These are phyloP conservation scores for Alethe castanea DNA, from an alignment of 2,113 vertebrate species.

Conservation along the genomic window DNA sequence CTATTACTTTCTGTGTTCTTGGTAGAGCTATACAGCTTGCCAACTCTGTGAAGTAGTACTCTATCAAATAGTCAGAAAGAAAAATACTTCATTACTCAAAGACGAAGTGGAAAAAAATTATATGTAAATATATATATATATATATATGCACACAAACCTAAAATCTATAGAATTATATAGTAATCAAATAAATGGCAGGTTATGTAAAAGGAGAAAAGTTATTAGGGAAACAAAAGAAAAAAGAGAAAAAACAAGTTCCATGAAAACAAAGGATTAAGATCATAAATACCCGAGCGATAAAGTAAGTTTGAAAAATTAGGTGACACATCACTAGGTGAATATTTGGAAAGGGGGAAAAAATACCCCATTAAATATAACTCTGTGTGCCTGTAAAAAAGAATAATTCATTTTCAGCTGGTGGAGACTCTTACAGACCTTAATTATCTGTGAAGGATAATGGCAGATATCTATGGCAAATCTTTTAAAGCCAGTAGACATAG, in stretches of 20 bases:
- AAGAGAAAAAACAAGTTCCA: neutral
- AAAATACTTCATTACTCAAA: neutral
- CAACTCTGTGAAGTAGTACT: neutral
- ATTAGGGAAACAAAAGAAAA: neutral
- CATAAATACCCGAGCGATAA: neutral
- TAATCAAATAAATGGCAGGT: neutral
- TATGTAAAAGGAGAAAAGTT: neutral
- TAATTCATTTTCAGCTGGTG: neutral
- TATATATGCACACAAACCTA: neutral
- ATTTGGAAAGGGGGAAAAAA: neutral
- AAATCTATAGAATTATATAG: neutral
- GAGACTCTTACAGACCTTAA: neutral
- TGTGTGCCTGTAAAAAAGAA: neutral
- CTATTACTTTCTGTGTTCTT: neutral
- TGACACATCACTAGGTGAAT: neutral
- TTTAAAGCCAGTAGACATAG: neutral
- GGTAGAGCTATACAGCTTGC: neutral
- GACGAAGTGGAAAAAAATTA: neutral
- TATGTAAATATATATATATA: no score
- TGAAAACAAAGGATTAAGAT: neutral
- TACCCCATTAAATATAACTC: accelerated
- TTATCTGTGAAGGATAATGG: neutral
- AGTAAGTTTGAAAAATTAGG: neutral
- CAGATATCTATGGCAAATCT: neutral
- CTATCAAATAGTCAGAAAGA: neutral